Evolutionary conservation across 2,888 invertebrate species (phyloP), one percentile per base, ranked within the genome.

Genomic region (Hydropsyche betteni): DNA sequence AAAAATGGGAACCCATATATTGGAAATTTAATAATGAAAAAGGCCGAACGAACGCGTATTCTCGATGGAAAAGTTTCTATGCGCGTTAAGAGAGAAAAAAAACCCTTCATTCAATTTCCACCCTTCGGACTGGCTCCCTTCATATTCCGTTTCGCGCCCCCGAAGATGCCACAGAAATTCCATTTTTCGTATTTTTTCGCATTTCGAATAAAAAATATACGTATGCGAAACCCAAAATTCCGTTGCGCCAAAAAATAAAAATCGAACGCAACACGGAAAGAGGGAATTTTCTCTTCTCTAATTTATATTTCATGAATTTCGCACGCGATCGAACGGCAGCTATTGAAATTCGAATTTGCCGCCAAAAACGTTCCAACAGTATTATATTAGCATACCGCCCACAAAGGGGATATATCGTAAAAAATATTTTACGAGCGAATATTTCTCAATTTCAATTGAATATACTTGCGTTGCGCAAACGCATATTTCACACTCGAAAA

Each of bases 61-160:
- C 44, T 44, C 44, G 44, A n/a, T 3, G 55, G 16, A 55, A 14
- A 55, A 55, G 6, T 55, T n/a, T 64, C 5, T 64, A n/a, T 64
- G 64, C 4, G 64, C 34, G 64, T n/a, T 24, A 24, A 24, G 2
- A 24, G 61, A 33, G 33, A 33, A 61, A 61, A 33, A 36, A 36
- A 64, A 64, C 64, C 64, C 64, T 64, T 64, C 36, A 64, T 64
- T 64, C 64, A 64, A 64, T 64, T 64, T 36, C 2, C n/a, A 8
- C 64, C 64, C 64, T 36, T 64, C 34, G 64, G 7, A 36, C 58
- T 24, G 34, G 10, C 44, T 44, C 64, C 34, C 34, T 64, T 64
- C 64, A 64, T 64, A 64, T 64, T 64, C 64, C 64, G 34, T 64
- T 64, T 64, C 34, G 34, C 64, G n/a, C 64, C 64, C 44, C 64